Percentiles rank a stretch among this genome's conserved stretches.
These are phyloP conservation scores for Melanerpes formicivorus DNA, from an alignment of 2,113 vertebrate genomes.

Conservation along the genomic window DNA sequence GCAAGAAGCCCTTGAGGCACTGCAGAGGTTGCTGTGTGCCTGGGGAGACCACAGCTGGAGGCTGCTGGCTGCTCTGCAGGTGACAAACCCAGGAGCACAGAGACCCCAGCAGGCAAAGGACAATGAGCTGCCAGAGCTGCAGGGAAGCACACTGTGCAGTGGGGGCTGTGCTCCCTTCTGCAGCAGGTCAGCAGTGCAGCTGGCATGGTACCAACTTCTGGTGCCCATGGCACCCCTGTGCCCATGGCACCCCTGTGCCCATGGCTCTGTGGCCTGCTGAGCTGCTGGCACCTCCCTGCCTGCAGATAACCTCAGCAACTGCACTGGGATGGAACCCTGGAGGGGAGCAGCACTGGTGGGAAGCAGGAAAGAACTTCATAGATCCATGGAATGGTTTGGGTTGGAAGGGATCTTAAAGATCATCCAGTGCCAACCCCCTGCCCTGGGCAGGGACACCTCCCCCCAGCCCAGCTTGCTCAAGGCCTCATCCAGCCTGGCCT, in stretches of 20 bases:
- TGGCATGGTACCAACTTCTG: neutral
- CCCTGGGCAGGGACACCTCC: too few species aligned
- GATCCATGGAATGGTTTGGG: too few species aligned
- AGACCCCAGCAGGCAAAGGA: fast-evolving
- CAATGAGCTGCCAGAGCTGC: neutral
- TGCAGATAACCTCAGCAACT: neutral
- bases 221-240: neutral
- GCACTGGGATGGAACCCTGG: fast-evolving
- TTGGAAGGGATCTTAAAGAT: too few species aligned
- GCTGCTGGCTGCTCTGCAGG: neutral
- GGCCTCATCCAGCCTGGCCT: too few species aligned
- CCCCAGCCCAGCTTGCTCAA: too few species aligned
- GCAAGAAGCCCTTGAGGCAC: neutral
- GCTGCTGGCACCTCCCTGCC: neutral
- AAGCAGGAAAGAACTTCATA: neutral
- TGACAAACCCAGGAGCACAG: neutral
- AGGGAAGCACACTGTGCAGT: neutral
- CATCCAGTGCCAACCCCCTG: too few species aligned
- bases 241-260: neutral
- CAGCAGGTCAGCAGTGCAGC: neutral
- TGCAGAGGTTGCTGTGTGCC: neutral
- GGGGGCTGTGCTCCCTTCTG: neutral
- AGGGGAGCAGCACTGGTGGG: neutral
- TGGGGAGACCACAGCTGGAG: neutral
- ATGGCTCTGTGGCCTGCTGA: neutral